These are phyloP conservation scores for Gryon sp. DNA, from an alignment of 1,140 invertebrate species.

Conservation along the genomic window DNA sequence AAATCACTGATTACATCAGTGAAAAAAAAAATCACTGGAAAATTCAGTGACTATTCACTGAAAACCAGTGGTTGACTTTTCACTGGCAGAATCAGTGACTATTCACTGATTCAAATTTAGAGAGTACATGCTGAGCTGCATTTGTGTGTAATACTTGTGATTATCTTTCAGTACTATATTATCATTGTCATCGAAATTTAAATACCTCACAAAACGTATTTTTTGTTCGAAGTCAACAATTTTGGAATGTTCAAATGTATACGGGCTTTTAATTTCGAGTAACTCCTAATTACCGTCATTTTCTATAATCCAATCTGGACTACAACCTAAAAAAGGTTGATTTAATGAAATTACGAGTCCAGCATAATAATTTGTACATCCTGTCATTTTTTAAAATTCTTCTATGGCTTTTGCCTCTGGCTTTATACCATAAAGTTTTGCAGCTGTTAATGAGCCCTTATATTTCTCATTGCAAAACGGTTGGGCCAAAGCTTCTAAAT, in stretches of 20 bases:
- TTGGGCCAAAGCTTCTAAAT: constrained; percentile 11
- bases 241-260: constrained; percentile 2
- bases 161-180: background rate
- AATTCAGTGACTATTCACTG: too few species aligned
- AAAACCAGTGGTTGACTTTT: too few species aligned
- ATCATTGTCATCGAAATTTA: constrained; percentile 9
- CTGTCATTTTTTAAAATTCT: background rate
- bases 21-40: too few species aligned
- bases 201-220: constrained; percentile 16
- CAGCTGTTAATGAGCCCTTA: background rate
- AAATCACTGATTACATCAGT: too few species aligned
- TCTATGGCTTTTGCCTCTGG: background rate
- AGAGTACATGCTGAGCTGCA: constrained; percentile 16
- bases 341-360: constrained; percentile 7
- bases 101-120: constrained; percentile 2
- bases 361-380: constrained; percentile 3
- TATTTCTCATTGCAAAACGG: constrained; percentile 1
- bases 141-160: constrained; percentile 23
- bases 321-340: constrained; percentile 12
- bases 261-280: constrained; percentile 18
- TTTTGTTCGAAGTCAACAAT: constrained; percentile 6
- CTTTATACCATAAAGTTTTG: constrained; percentile 3
- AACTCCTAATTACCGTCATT: constrained; percentile 2
- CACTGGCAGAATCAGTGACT: too few species aligned
- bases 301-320: constrained; percentile 12